Evolutionary conservation across 2,888 invertebrate genomes (phyloP).

Genomic region (Rapana venosa): DNA sequence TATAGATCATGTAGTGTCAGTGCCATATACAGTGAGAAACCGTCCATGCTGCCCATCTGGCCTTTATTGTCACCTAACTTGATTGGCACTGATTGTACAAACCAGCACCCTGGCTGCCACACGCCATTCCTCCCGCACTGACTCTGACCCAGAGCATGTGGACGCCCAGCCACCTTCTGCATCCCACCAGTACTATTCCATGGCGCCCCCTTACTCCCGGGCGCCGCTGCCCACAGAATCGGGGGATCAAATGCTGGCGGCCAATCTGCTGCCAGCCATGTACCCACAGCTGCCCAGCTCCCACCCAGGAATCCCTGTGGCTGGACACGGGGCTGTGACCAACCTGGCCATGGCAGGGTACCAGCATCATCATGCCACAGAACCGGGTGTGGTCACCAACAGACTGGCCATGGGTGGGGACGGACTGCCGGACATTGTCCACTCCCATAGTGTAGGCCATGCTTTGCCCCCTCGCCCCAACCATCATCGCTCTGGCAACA

Average conservation of each 20-base stretch:
- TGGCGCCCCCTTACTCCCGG: slow-evolving; percentile 29
- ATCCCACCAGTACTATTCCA: slow-evolving; percentile 26
- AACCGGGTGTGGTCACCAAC: slow-evolving; percentile 57
- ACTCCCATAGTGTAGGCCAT: slow-evolving; percentile 68
- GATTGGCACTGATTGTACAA: background rate
- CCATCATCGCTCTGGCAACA: slow-evolving; percentile 57
- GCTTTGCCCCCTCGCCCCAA: slow-evolving; percentile 58
- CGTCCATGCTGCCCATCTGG: background rate
- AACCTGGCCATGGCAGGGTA: slow-evolving; percentile 38
- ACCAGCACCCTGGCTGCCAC: slow-evolving; percentile 34
- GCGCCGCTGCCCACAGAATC: slow-evolving; percentile 5
- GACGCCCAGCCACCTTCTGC: background rate
- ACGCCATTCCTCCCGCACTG: background rate
- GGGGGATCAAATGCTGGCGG: slow-evolving; percentile 30
- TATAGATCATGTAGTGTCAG: no score
- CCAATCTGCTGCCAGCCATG: slow-evolving; percentile 31
- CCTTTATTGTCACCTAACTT: background rate
- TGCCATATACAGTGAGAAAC: no score
- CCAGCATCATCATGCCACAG: slow-evolving; percentile 58
- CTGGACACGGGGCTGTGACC: slow-evolving; percentile 13
- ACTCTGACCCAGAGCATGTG: slow-evolving; percentile 40
- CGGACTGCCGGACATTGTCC: slow-evolving; percentile 71
- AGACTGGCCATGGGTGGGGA: slow-evolving; percentile 53
- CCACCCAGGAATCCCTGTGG: slow-evolving; percentile 32
- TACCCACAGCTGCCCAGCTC: slow-evolving; percentile 17